Evolutionary conservation across 2,113 vertebrate species (phyloP), one percentile per base, ranked within the genome.

Genomic region (Gnathonemus longibarbis): DNA sequence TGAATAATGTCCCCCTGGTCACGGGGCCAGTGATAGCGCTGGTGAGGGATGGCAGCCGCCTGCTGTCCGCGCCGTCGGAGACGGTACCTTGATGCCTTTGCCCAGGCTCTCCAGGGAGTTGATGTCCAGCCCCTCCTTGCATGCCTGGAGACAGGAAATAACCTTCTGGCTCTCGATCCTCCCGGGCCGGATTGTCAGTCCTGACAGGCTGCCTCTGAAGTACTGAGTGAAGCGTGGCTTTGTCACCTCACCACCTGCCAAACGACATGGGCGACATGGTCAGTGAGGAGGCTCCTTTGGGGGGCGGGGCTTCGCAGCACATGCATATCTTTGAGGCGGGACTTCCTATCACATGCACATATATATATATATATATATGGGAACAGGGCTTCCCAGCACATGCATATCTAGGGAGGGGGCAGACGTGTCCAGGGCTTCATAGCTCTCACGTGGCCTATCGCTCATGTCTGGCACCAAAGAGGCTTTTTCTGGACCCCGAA

Each of bases 51-150:
- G 27, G 2, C 8, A 3, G 85, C n/a, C 3, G n/a, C 49, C 13
- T 52, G 48, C 84, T 89, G 0, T 89, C 45, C 39, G 1, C 8
- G 5, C 58, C 83, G 62, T 46, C 87, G 52, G 85, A 48, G 74
- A 2, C 15, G 10, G 94, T 94, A 99, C 98, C 97, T 99, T 99
- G 94, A 99, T 96, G 92, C 94, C 97, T 94, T 97, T 98, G 90
- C 98, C 97, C 87, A 98, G 96, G 92, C 97, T 98, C 92, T 98
- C 97, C 46, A 99, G 94, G 89, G 98, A 98, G 91, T 97, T 98
- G 94, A 99, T 98, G 95, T 99, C 98, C 89, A 99, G 96, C 4
- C 98, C 98, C 92, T 99, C 98, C 93, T 99, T 99, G 96, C 98
- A 99, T 92, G 98, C 97, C 92, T 99, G 98, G 92, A 99, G 95